A percentile compares a stretch with the other conserved stretches of the same genome.
These are phyloP conservation scores for Polyergus mexicanus DNA, from an alignment of 1,140 invertebrate genomes.

Conservation along the genomic window DNA sequence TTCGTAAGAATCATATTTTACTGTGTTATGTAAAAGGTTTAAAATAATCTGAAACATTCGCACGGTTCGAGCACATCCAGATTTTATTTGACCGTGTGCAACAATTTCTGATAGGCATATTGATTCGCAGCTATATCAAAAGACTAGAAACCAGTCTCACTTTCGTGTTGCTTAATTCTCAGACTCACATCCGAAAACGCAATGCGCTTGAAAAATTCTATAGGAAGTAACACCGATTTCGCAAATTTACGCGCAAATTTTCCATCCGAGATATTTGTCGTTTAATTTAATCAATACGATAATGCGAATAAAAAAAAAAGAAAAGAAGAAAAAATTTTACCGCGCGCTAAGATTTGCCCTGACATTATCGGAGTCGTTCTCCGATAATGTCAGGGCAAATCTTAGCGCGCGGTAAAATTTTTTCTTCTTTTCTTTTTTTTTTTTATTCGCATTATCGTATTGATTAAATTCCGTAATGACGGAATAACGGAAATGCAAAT, in stretches of 20 bases:
- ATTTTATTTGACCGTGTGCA: slow-evolving; percentile 73
- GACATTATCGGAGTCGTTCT: background rate
- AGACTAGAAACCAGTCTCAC: slow-evolving; percentile 76
- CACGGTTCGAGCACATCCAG: slow-evolving; percentile 71
- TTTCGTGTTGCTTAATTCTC: slow-evolving; percentile 51
- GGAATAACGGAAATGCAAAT: background rate
- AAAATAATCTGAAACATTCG: slow-evolving; percentile 5
- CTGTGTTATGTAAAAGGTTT: background rate
- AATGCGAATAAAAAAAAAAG: background rate
- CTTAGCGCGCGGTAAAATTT: background rate
- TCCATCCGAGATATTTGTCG: background rate
- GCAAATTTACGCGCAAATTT: background rate
- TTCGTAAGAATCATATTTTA: no score
- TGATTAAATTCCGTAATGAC: background rate
- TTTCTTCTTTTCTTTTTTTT: background rate
- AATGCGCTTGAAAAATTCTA: slow-evolving; percentile 1
- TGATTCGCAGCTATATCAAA: slow-evolving; percentile 75
- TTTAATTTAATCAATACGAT: background rate
- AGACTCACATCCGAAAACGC: slow-evolving; percentile 34
- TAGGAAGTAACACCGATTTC: background rate
- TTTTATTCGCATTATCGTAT: background rate
- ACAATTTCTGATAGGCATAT: slow-evolving; percentile 68
- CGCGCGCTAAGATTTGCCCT: background rate
- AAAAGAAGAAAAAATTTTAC: background rate
- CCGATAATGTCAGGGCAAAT: background rate